Base-by-base conservation (phyloP, 2,888 invertebrate species). In the Euspilapteryx auroguttella region DNA sequence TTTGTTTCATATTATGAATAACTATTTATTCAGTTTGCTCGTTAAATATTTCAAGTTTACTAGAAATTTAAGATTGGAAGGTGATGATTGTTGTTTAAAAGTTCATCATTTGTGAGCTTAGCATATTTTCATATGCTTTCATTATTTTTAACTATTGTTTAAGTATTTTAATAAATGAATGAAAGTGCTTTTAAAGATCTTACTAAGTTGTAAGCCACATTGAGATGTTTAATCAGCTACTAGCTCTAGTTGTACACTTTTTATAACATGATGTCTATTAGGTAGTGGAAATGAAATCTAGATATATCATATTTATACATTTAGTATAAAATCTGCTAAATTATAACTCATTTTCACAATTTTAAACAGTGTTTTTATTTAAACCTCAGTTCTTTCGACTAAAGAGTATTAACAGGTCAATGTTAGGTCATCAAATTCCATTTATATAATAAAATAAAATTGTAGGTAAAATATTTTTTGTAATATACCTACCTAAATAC, bases 231-330 rank as follows among this genome's bases (percentile, higher is more conserved):
- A 71, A 71, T 73, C 75, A 69, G 73, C 73, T 73, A 69, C 53
- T 75, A 75, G 75, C 61, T 64, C 71, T 75, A 75, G 75, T 73
- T 73, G 69, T 73, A 75, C 73, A 73, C 75, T 75, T 75, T 75
- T 75, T 73, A 71, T 73, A 71, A 73, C 69, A 73, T 69, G 68
- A 73, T 71, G 66, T 71, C 71, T 73, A 75, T 71, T 71, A 73
- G 73, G 68, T 71, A 73, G 69, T 65, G 61, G 68, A 53, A 73
- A 75, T 65, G 55, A 73, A 73, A 71, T 71, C 68, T 71, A 71
- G 71, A 69, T 62, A 71, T 73, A 73, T 68, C 68, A 68, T 73
- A 75, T 75, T 75, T 75, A 75, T 75, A 75, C 73, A 73, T 71
- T 73, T 73, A 75, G 75, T 71, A 73, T 75, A 71, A 75, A 73